These are phyloP conservation scores for Thyatira batis DNA, from an alignment of 2,888 invertebrate species.

Conservation along the genomic window DNA sequence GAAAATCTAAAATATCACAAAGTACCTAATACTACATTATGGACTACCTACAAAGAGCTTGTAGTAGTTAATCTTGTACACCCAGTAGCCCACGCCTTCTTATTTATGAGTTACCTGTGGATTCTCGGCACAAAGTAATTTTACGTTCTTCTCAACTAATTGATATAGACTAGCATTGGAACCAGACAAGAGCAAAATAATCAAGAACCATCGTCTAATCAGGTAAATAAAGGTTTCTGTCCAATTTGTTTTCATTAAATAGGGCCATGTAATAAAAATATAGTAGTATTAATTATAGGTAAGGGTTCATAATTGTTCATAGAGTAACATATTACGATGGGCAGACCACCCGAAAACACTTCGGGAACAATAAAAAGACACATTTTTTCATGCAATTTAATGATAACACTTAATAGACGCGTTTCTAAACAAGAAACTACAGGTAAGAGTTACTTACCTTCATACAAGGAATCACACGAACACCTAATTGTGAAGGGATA, in stretches of 20 bases:
- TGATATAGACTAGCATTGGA: not conserved
- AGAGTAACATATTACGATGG: not conserved
- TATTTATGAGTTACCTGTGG: not conserved
- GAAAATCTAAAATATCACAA: no score
- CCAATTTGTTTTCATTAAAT: not conserved
- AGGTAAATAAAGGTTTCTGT: not conserved
- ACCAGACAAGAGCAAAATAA: not conserved
- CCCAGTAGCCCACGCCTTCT: no score
- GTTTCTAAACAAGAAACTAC: constrained; percentile 43
- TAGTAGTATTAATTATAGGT: no score
- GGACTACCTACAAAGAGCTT: no score
- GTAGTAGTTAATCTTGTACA: no score
- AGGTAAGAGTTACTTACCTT: constrained; percentile 69
- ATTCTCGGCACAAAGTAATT: not conserved
- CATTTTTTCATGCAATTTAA: constrained; percentile 39
- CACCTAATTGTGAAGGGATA: constrained; percentile 60
- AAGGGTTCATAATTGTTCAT: not conserved
- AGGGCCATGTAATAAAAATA: no score
- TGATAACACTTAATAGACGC: constrained; percentile 29
- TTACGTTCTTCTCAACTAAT: not conserved
- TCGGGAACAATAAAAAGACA: constrained; percentile 13
- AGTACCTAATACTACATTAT: no score
- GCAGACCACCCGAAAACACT: not conserved
- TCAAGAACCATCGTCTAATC: not conserved
- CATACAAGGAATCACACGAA: constrained; percentile 54